Base-by-base conservation (phyloP, 2,797 vertebrate genomes). In the Psittacula echo region DNA sequence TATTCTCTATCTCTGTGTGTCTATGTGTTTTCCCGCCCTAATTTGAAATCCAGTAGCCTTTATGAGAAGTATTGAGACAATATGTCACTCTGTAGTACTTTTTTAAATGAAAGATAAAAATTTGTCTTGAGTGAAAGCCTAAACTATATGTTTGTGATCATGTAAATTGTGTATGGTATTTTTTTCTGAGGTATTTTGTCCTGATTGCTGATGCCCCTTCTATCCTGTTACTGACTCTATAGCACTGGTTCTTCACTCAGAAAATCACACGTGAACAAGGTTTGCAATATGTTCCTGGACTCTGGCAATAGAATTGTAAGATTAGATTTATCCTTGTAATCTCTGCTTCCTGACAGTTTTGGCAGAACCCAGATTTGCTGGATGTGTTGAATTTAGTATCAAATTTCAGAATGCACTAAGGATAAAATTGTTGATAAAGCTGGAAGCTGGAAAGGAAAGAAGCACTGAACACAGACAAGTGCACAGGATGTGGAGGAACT, bases 401-500 rank as follows among this genome's bases (percentile, higher is more conserved):
- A 88, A 41, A 78, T 78, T 93, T 88, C 51, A 86, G 26, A 30
- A 34, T 39, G 13, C 12, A 34, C 12, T 80, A 47, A 34, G n/a
- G 44, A 82, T 84, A 73, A 89, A 95, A 84, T 6, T 48, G 2
- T 68, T 78, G 39, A 88, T 81, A 72, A 93, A 88, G 21, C 30
- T 83, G 44, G 62, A 86, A 89, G 10, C 27, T 48, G 65, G 26
- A 85, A 74, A 65, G 29, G 48, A 78, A 89, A 87, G 76, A 82
- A 51, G 6, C 15, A 37, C 45, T 75, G 70, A 91, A n/a, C 23
- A 39, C 19, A 85, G 34, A 75, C 11, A 10, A 54, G 21, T 53
- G 41, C 16, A 83, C 77, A 90, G 83, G 82, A 87, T 74, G 18
- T 88, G 68, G 50, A 93, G 68, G 85, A 92, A 91, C 44, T 86